Base-by-base conservation (phyloP, 2,888 invertebrate species). In the Coenonympha glycerion region DNA sequence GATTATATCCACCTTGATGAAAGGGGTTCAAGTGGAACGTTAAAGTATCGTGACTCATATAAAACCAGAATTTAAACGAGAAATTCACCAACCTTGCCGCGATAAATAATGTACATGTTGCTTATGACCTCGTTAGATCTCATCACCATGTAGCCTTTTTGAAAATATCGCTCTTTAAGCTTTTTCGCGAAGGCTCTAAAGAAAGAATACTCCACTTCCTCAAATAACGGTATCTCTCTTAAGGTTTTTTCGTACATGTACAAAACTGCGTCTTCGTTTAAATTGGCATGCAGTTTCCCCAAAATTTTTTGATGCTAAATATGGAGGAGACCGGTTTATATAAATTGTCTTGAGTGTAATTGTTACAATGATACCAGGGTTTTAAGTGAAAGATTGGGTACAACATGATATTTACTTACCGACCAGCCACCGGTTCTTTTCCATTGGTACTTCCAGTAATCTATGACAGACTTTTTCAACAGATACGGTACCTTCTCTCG, bases 171-270 rank as follows among this genome's bases (percentile, higher is more conserved):
- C 59, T 87, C 86, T 30, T 64, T 69, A 4, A 89, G 67, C 60
- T 84, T 82, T 62, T 87, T 88, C 0, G 88, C 88, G 53, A 89
- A 79, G 3, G 88, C 84, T 66, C 89, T 76, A 57, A 89, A 87
- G 71, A 89, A 89, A 0, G 88, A 86, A 58, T 77, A 76, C 47
- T 89, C 88, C 0, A 88, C 82, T 52, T 83, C 76, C 64, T 87
- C 86, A 54, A 89, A 89, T 39, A 89, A 60, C 6, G 89, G 88
- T 59, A 89, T 88, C 67, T 88, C 86, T 56, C 80, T 63, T 42
- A 89, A 65, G 0, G 88, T 88, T 55, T 82, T 80, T 61, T 89
- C 89, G 57, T 89, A 89, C 79, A 89, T 80, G 55, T 79, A 84
- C 33, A 87, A 66, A 11, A 89, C 85, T 3, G 86, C 84, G 57